Evolutionary conservation across 2,888 invertebrate genomes (phyloP).

Genomic region (Melinopterus prodromus): DNA sequence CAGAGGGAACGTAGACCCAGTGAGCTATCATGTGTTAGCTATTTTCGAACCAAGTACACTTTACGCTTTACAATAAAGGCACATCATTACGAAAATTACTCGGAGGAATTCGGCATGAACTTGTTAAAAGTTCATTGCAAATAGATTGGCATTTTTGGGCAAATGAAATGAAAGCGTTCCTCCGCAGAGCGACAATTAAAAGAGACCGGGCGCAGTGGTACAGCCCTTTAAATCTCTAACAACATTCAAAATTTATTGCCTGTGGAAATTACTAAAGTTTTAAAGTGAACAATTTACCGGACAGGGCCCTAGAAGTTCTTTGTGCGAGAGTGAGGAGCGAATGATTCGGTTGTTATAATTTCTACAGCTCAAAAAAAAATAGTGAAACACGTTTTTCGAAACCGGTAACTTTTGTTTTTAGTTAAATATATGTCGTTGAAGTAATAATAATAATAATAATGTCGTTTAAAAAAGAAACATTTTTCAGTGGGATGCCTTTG

Average conservation of each 20-base stretch:
- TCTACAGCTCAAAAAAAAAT: neutral
- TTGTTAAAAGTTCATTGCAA: constrained; percentile 4
- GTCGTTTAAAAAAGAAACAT: no score
- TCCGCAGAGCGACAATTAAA: neutral
- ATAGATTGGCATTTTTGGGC: neutral
- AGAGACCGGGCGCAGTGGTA: neutral
- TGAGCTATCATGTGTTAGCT: no score
- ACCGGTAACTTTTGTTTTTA: no score
- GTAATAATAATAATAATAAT: no score
- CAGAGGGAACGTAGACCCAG: neutral
- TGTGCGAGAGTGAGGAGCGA: neutral
- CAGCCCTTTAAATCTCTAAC: constrained; percentile 4
- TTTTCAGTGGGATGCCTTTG: no score
- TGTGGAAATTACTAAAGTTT: neutral
- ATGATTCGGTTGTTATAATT: neutral
- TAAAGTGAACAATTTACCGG: constrained; percentile 4
- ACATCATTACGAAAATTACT: neutral
- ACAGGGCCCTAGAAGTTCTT: neutral
- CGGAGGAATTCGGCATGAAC: neutral
- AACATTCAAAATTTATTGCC: constrained; percentile 4
- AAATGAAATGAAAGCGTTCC: neutral
- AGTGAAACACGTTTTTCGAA: no score
- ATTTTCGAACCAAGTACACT: no score
- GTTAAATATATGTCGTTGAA: no score
- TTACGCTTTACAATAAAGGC: no score